phyloP scores from a whole-genome alignment of 2,797 vertebrate species.

The Diplodus puntazzo region DNA sequence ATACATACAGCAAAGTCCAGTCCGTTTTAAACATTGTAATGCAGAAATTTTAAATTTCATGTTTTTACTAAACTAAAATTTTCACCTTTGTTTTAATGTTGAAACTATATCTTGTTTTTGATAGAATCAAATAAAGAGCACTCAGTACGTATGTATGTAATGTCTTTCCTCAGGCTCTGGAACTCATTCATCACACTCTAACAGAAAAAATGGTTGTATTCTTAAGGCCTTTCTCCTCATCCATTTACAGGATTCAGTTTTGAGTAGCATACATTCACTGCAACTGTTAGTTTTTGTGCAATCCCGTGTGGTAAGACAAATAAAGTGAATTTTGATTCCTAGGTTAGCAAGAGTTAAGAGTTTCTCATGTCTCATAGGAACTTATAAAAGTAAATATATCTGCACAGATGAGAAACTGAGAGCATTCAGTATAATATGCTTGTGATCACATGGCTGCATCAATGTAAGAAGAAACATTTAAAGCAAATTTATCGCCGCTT shows the following conservation, averaged over 20 bases:
- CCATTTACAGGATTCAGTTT: too few species aligned
- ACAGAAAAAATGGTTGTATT: too few species aligned
- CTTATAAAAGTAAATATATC: background rate
- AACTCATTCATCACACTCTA: too few species aligned
- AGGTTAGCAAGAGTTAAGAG: background rate
- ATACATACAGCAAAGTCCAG: too few species aligned
- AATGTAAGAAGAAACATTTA: background rate
- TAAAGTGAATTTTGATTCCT: background rate
- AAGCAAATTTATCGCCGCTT: slow-evolving; percentile 9
- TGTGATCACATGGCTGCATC: slow-evolving; percentile 19
- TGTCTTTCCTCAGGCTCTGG: too few species aligned
- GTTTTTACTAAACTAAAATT: background rate
- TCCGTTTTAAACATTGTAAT: too few species aligned
- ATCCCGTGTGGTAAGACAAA: too few species aligned
- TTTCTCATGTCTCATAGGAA: background rate
- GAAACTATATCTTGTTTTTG: background rate
- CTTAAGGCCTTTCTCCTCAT: too few species aligned
- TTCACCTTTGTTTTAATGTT: background rate
- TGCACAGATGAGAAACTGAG: background rate
- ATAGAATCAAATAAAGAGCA: background rate
- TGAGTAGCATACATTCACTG: too few species aligned
- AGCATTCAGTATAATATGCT: background rate
- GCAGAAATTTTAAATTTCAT: too few species aligned
- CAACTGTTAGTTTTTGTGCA: too few species aligned
- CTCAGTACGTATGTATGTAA: too few species aligned